Percentiles rank a stretch among this genome's conserved stretches.
Conservation (phyloP, 2,113 vertebrate species). For the Solenodon paradoxus region DNA sequence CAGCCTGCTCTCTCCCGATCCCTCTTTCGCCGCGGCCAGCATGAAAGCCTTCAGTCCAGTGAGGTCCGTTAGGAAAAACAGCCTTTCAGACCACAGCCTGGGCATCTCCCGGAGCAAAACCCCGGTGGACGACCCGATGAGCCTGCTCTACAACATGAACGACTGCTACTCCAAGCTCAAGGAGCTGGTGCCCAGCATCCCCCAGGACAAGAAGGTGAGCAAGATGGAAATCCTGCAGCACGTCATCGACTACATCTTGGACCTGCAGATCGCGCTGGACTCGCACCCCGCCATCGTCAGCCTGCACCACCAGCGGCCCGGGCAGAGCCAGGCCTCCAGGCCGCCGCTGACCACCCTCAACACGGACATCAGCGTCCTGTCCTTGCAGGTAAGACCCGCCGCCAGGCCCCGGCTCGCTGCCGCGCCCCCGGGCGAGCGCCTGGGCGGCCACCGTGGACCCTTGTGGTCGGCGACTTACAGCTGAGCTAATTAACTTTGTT, state of each 20-base stretch:
- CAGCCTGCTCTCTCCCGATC: neutral
- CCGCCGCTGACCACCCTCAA: conserved; percentile 96
- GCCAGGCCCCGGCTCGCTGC: neutral
- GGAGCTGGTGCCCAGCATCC: conserved; percentile 99
- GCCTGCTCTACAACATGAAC: conserved; percentile 99
- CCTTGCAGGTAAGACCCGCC: conserved; percentile 91
- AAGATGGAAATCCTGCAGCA: conserved; percentile 99
- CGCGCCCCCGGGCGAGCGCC: neutral
- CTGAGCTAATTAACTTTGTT: conserved; percentile 41
- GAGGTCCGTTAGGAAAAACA: conserved; percentile 92
- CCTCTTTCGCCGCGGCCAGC: neutral
- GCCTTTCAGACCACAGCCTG: conserved; percentile 92
- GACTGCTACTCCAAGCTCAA: conserved; percentile 99
- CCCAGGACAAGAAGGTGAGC: conserved; percentile 98
- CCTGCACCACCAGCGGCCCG: conserved; percentile 89
- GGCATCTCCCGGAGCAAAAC: conserved; percentile 97
- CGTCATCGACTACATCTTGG: conserved; percentile 99
- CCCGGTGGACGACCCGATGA: conserved; percentile 96
- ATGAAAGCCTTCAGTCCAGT: conserved; percentile 99
- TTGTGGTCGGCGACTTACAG: neutral
- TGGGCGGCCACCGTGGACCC: neutral
- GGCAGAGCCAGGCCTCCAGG: conserved; percentile 86
- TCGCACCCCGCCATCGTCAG: conserved; percentile 93
- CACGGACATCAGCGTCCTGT: conserved; percentile 98
- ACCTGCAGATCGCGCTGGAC: conserved; percentile 98